Base-by-base conservation (phyloP, 1,140 invertebrate genomes). In the Philaenus spumarius region DNA sequence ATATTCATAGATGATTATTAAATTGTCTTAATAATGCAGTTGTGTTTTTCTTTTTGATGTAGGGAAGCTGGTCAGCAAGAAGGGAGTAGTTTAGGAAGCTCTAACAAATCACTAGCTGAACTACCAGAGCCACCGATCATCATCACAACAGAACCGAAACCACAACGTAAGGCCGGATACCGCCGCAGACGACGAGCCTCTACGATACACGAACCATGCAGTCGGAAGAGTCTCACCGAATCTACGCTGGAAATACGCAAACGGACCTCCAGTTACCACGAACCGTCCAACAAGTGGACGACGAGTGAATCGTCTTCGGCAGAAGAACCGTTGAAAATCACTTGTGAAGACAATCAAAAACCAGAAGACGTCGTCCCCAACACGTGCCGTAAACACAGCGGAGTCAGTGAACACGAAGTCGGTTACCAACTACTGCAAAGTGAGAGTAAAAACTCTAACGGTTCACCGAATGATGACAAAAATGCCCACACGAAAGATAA, bases 221-320 rank as follows among this genome's bases (percentile, higher is more conserved):
- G 75, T 48, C 59, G 69, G 58, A 64, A 71, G 7, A 60, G 69
- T 61, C 1, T 70, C 70, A 2, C 70, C 71, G 0, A 71, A 67
- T 30, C 72, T 66, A 22, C 62, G 67, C 15, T 42, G 3, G 46
- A 58, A 20, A 17, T 37, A 1, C 69, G 72, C n/a, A 73, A 74
- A 37, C 64, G 76, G 15, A 74, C 76, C 2, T 73, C 73, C 34
- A 80, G 78, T 62, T 78, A 77, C 56, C 77, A 80, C 64, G 78
- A 73, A 52, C 61, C 69, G 4, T 47, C 43, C 24, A 42, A 23
- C n/a, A 59, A 59, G 14, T 45, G 55, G 43, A 43, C 51, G 19
- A 51, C 51, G 6, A 62, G 52, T n/a, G 64, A 59, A 9, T 56
- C 40, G 17, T 63, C 62, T 9, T 62, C 66, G 1, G 11, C 53